These are phyloP conservation scores for Halictus rubicundus DNA, from an alignment of 1,140 invertebrate species.

Conservation along the genomic window DNA sequence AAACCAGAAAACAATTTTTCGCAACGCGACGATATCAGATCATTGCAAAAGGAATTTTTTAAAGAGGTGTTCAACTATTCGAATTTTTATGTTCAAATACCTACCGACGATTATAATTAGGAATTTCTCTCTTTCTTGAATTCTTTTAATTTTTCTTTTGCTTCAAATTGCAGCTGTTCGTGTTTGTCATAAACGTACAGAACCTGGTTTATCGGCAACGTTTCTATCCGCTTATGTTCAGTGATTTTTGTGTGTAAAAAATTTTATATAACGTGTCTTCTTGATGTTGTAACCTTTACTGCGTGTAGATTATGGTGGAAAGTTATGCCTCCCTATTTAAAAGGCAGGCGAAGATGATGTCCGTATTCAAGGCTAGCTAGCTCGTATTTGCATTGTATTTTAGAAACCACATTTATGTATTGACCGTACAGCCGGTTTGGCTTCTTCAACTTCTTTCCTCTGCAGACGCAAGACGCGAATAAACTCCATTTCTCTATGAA, in stretches of 20 bases:
- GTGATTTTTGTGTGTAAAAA: no score
- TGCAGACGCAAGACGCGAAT: neutral
- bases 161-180: no score
- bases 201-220: no score
- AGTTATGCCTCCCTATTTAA: neutral
- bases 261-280: neutral
- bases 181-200: no score
- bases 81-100: no score
- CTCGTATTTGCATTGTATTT: constrained; percentile 70
- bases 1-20: no score
- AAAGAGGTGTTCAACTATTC: no score
- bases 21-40: no score
- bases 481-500: neutral
- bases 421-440: constrained; percentile 16
- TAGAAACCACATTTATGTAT: constrained; percentile 53
- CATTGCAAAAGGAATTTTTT: neutral
- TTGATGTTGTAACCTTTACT: neutral
- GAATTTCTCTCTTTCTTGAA: no score
- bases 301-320: neutral
- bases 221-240: no score
- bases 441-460: constrained; percentile 12
- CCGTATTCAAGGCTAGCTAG: constrained; percentile 59
- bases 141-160: no score
- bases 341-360: constrained; percentile 28
- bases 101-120: no score